Conservation (phyloP, 2,888 invertebrate species). For the Caenorhabditis sulstoni region DNA sequence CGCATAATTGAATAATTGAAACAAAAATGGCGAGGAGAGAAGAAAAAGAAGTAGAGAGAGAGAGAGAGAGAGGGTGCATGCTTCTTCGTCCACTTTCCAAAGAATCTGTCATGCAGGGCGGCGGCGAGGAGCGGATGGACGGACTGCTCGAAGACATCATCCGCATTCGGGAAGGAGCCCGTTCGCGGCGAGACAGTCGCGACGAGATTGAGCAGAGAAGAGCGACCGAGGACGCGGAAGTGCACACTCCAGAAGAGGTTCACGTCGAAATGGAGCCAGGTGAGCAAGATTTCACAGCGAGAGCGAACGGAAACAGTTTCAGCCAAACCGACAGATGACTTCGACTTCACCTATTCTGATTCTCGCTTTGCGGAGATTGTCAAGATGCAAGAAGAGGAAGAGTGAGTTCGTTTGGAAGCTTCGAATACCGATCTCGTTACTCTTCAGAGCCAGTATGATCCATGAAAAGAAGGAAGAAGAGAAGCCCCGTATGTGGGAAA, state of each 20-base stretch:
- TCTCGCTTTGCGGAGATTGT: slow-evolving; percentile 64
- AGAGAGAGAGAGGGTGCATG: slow-evolving; percentile 9
- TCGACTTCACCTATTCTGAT: slow-evolving; percentile 68
- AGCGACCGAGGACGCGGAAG: slow-evolving; percentile 39
- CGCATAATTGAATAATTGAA: slow-evolving; percentile 53
- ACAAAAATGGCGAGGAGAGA: slow-evolving; percentile 39
- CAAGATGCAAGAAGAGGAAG: slow-evolving; percentile 55
- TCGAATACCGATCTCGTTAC: too few relatives aligned
- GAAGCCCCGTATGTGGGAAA: slow-evolving; percentile 78
- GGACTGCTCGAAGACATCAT: slow-evolving; percentile 61
- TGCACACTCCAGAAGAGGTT: slow-evolving; percentile 49
- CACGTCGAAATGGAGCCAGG: neutral
- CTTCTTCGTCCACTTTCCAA: slow-evolving; percentile 17
- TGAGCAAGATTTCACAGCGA: neutral
- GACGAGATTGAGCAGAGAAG: slow-evolving; percentile 43
- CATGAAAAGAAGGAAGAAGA: slow-evolving; percentile 25
- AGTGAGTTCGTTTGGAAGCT: slow-evolving; percentile 12
- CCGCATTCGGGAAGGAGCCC: slow-evolving; percentile 67
- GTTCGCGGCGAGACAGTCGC: slow-evolving; percentile 60
- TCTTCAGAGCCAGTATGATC: slow-evolving; percentile 20
- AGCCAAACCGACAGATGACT: slow-evolving; percentile 46
- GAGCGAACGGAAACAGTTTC: slow-evolving; percentile 6
- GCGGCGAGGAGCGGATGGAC: slow-evolving; percentile 49
- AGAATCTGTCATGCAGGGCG: slow-evolving; percentile 24
- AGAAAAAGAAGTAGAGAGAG: too few relatives aligned